Evolutionary conservation across 2,797 vertebrate species (phyloP).

Genomic region (Mergus octosetaceus): DNA sequence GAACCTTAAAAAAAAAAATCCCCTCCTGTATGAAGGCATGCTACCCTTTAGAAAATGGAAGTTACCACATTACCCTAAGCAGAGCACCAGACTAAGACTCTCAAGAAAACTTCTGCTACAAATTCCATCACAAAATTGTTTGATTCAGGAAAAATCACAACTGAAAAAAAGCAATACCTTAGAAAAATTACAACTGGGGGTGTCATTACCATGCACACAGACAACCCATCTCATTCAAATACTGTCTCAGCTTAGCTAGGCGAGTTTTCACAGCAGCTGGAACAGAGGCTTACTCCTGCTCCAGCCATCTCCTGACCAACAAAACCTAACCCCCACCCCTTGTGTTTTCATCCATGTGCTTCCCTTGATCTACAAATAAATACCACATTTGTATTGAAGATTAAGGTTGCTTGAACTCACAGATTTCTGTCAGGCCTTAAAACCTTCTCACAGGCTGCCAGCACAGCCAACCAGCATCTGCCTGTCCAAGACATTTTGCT

Average conservation of each 20-base stretch:
- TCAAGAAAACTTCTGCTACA: neutral
- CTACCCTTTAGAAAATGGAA: neutral
- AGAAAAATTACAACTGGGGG: neutral
- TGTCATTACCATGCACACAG: neutral
- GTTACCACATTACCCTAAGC: neutral
- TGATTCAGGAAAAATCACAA: neutral
- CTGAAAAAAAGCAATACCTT: too few relatives aligned
- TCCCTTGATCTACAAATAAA: neutral
- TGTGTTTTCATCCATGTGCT: fast-evolving
- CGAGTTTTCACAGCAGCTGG: neutral
- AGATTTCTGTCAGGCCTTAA: neutral
- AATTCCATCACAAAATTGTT: neutral
- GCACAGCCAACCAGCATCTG: neutral
- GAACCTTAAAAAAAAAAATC: neutral
- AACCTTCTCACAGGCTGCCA: neutral
- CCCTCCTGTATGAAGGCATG: neutral
- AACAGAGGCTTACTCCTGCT: too few relatives aligned
- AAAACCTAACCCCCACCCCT: neutral
- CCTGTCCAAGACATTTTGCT: neutral
- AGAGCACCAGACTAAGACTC: neutral
- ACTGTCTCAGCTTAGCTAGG: neutral
- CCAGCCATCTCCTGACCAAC: neutral
- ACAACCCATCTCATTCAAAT: neutral
- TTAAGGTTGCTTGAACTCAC: neutral
- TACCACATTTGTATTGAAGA: neutral